Percentiles rank a stretch among this genome's conserved stretches.
phyloP scores from a whole-genome alignment of 2,888 invertebrate genomes.

The Dastarcus helophoroides region DNA sequence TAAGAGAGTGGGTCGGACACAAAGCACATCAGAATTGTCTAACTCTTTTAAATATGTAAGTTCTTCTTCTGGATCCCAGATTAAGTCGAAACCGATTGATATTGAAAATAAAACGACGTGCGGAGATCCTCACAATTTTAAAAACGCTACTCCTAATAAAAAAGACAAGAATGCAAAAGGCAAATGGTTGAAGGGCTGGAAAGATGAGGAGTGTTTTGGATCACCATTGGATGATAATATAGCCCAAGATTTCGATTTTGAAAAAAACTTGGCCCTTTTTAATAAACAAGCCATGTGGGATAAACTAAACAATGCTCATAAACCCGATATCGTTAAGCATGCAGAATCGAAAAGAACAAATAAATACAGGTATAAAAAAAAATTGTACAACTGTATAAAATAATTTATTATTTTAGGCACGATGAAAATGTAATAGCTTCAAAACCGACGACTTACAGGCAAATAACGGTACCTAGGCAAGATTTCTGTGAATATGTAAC shows the following conservation, averaged over 20 bases:
- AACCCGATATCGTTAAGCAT: conserved; percentile 49
- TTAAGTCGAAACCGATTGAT: conserved; percentile 35
- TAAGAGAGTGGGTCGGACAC: conserved; percentile 40
- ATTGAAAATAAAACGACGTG: conserved; percentile 22
- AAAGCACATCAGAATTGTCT: conserved; percentile 33
- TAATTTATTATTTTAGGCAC: conserved; percentile 69
- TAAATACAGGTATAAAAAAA: conserved; percentile 31
- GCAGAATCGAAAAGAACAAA: conserved; percentile 33
- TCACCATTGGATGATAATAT: conserved; percentile 54
- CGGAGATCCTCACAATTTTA: conserved; percentile 29
- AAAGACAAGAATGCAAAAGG: conserved; percentile 40
- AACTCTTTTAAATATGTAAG: conserved; percentile 35
- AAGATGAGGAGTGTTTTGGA: conserved; percentile 70
- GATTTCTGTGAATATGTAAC: conserved; percentile 56
- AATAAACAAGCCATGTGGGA: conserved; percentile 75
- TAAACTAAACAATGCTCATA: conserved; percentile 51
- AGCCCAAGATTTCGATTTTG: conserved; percentile 83
- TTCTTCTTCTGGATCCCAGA: conserved; percentile 21
- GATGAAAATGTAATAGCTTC: conserved; percentile 74
- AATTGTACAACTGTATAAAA: too few relatives aligned
- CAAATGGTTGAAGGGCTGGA: conserved; percentile 39
- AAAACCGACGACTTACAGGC: conserved; percentile 50
- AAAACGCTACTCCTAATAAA: conserved; percentile 39
- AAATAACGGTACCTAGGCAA: conserved; percentile 59
- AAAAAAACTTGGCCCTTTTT: conserved; percentile 84